Evolutionary conservation across 2,113 vertebrate genomes (phyloP).

Genomic region (Amblyopsis rosae): DNA sequence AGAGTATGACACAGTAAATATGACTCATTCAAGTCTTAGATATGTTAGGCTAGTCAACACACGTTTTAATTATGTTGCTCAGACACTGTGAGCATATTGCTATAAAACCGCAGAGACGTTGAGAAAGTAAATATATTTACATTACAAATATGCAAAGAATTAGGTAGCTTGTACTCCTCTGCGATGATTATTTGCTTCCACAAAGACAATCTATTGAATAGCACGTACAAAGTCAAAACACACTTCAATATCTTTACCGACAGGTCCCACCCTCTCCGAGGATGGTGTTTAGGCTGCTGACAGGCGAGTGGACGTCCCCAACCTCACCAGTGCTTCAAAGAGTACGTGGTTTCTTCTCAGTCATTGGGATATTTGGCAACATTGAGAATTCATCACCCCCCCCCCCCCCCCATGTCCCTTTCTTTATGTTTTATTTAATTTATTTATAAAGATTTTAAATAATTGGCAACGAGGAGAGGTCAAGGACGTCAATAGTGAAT

Average conservation of each 20-base stretch:
- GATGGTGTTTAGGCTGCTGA: conserved; percentile 21
- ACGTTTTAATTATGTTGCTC: conserved; percentile 70
- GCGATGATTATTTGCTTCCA: conserved; percentile 73
- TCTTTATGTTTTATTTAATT: conserved; percentile 20
- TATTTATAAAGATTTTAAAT: conserved; percentile 41
- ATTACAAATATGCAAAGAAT: conserved; percentile 74
- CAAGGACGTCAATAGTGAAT: conserved; percentile 52
- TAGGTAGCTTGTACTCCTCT: conserved; percentile 74
- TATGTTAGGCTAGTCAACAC: conserved; percentile 75
- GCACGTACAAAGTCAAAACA: conserved; percentile 70
- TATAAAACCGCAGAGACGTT: conserved; percentile 75
- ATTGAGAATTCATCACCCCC: conserved; percentile 47
- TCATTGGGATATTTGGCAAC: conserved; percentile 72
- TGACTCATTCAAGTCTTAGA: conserved; percentile 76
- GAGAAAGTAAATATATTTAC: conserved; percentile 72
- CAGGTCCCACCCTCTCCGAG: conserved; percentile 43
- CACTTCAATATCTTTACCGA: conserved; percentile 58
- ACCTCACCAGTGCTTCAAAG: conserved; percentile 37
- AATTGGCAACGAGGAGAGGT: conserved; percentile 71
- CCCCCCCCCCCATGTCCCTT: conserved; percentile 6
- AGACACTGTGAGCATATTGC: conserved; percentile 69
- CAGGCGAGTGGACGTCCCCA: neutral
- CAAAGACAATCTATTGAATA: conserved; percentile 73
- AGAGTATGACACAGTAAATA: conserved; percentile 77
- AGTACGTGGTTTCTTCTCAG: conserved; percentile 48